Evolutionary conservation across 2,113 vertebrate species (phyloP), one percentile per base, ranked within the genome.

Genomic region (Corvus moneduloides): DNA sequence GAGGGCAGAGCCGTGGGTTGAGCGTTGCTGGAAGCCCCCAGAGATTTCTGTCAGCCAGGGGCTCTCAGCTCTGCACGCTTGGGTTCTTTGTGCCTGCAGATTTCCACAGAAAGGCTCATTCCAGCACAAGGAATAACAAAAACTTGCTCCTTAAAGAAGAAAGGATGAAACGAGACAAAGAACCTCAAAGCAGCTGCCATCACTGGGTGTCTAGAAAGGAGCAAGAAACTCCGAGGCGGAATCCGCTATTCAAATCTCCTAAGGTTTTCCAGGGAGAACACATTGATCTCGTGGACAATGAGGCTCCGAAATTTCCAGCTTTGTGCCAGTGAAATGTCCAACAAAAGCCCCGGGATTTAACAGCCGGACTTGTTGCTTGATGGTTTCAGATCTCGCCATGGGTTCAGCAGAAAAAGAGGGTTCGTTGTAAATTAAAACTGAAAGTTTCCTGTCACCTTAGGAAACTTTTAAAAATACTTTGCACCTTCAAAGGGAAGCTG

Each of bases 151-250:
- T 96, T 83, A 87, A 89, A 95, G 94, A 97, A 97, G 77, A 96
- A 97, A 97, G 89, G 91, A 79, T 80, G 90, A 83, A 76, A 51
- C 15, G 58, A 95, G 91, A 92, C 44, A 94, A 97, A 96, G 90
- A 94, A 48, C 93, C 96, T 98, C 91, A 97, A 97, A 98, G 95
- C 74, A 44, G 41, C 74, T 51, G 55, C 84, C 48, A 37, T 89
- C 88, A 39, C 39, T 62, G 83, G 87, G 30, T 58, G 37, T 78
- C 80, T 35, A 13, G 90, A 93, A 95, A 97, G 97, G 95, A 96
- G 94, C 89, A 96, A 92, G 96, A 74, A 95, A 82, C 96, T 89
- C n/a, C 2, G 13, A 90, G 91, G 77, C 1, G 48, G 80, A 90
- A 98, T 96, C 96, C 61, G 80, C 90, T 64, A 19, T 85, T 94